Conservation (phyloP, 2,797 vertebrate species). For the Protosalanx chinensis region DNA sequence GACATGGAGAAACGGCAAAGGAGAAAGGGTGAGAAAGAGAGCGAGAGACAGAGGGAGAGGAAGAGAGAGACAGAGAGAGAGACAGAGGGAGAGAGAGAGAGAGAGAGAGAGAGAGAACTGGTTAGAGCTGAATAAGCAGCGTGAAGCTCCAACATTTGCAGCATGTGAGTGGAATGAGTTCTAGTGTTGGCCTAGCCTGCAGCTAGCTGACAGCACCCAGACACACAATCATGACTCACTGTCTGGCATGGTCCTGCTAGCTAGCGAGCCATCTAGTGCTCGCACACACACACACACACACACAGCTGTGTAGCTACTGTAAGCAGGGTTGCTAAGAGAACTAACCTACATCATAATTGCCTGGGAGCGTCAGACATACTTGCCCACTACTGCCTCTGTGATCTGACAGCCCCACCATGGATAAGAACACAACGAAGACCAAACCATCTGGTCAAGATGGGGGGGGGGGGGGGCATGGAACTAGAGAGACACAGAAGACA, state of each 20-base stretch:
- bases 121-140: background rate
- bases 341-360: background rate
- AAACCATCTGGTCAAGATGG: constrained; percentile 20
- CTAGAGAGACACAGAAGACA: constrained; percentile 23
- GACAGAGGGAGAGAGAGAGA: background rate
- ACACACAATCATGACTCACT: constrained; percentile 46
- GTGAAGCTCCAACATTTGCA: background rate
- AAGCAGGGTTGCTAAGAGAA: background rate
- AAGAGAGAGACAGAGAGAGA: background rate
- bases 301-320: background rate
- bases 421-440: constrained; percentile 42
- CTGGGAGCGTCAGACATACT: constrained; percentile 27
- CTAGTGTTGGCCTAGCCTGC: constrained; percentile 8
- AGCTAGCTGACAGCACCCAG: constrained; percentile 14
- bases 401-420: constrained; percentile 29
- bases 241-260: constrained; percentile 15
- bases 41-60: background rate
- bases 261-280: too few species aligned
- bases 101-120: background rate
- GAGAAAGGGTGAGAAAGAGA: too few species aligned
- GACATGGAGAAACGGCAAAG: too few species aligned
- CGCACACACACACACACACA: constrained; percentile 13
- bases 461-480: constrained; percentile 20
- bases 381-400: constrained; percentile 51
- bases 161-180: constrained; percentile 6